phyloP scores from a whole-genome alignment of 2,797 vertebrate genomes.

The Salarias fasciatus region DNA sequence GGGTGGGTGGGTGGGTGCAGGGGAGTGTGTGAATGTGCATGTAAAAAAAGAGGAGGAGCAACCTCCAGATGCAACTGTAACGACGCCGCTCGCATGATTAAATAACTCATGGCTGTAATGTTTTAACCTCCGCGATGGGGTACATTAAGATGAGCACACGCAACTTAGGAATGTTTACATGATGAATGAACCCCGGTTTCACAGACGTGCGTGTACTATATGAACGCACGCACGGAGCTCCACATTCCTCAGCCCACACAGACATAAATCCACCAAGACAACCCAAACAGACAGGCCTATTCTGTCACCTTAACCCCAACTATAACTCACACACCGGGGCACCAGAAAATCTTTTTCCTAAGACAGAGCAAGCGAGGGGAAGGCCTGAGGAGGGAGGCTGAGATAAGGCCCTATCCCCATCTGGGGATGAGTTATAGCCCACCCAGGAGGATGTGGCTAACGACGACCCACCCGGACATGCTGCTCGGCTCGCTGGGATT shows the following conservation, averaged over 20 bases:
- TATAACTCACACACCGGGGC: slow-evolving; percentile 75
- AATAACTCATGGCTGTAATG: slow-evolving; percentile 67
- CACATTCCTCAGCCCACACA: slow-evolving; percentile 53
- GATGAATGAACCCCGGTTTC: slow-evolving; percentile 58
- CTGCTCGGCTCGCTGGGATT: slow-evolving; percentile 54
- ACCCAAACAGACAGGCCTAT: slow-evolving; percentile 71
- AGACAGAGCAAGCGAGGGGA: slow-evolving; percentile 69
- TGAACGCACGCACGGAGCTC: slow-evolving; percentile 20
- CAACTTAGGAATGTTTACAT: slow-evolving; percentile 31
- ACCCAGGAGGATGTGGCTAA: slow-evolving; percentile 75
- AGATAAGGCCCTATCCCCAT: slow-evolving; percentile 76
- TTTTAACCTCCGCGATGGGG: slow-evolving; percentile 20
- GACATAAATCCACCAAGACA: slow-evolving; percentile 71
- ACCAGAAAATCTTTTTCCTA: slow-evolving; percentile 69
- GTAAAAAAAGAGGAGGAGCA: slow-evolving; percentile 37
- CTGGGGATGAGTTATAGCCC: slow-evolving; percentile 83
- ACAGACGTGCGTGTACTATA: slow-evolving; percentile 9
- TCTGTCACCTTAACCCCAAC: slow-evolving; percentile 78
- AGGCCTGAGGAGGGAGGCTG: slow-evolving; percentile 59
- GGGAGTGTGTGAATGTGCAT: slow-evolving; percentile 39
- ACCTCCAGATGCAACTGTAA: slow-evolving; percentile 72
- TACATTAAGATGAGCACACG: slow-evolving; percentile 40
- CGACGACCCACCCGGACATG: slow-evolving; percentile 60
- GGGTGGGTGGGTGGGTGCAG: slow-evolving; percentile 65
- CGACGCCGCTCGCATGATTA: slow-evolving; percentile 81